Percentiles rank a stretch among this genome's conserved stretches.
Evolutionary conservation across 2,113 vertebrate genomes (phyloP).

Genomic region (Spheniscus mendiculus): DNA sequence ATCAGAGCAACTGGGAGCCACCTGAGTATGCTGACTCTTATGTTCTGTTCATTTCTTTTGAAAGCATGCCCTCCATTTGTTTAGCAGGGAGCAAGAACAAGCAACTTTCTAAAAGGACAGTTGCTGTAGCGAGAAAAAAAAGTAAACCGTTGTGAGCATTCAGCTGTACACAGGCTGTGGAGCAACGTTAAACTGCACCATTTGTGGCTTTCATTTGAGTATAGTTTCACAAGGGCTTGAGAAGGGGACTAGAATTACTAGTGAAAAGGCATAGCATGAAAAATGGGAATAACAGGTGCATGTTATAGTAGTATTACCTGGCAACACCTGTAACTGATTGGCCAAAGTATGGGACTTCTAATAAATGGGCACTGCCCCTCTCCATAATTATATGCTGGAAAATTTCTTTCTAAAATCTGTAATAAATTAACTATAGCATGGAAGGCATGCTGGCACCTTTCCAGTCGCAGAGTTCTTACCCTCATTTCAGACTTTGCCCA

Average conservation of each 20-base stretch:
- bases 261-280: conserved; percentile 27
- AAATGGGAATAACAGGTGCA: conserved; percentile 53
- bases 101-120: not conserved
- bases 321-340: conserved; percentile 28
- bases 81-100: not conserved
- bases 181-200: not conserved
- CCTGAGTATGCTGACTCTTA: not conserved
- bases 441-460: conserved; percentile 18
- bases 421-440: not conserved
- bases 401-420: not conserved
- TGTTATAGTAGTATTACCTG: not conserved
- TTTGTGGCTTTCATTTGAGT: not conserved
- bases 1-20: not conserved
- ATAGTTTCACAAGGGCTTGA: conserved; percentile 4
- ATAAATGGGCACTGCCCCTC: not conserved
- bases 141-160: not conserved
- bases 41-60: not conserved
- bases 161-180: conserved; percentile 9
- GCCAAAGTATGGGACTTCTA: not conserved
- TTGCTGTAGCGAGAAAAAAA: not conserved
- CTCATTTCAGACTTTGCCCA: conserved; percentile 20
- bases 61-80: not conserved
- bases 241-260: not conserved
- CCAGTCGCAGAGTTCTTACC: not conserved
- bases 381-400: not conserved